Evolutionary conservation across 2,888 invertebrate genomes (phyloP), one percentile per base, ranked within the genome.

Genomic region (Meandrusa payeni): DNA sequence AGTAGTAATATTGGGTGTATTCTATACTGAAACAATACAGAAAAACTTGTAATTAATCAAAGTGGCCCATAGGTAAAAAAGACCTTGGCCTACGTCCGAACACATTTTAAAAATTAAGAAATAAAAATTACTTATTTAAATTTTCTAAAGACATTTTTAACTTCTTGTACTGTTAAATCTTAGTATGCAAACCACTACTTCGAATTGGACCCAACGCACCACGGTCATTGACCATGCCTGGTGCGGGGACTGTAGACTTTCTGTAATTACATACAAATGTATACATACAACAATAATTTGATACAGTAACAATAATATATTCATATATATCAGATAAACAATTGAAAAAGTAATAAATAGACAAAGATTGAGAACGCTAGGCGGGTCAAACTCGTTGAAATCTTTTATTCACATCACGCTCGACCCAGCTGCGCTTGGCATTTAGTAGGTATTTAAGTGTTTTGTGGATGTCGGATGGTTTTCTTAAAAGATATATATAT

Each of bases 161-260:
- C 24, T 11, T 19, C 13, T 9, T 10, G 7, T 31, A 3, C 12
- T 47, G 51, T 47, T 41, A 52, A 46, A 51, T 37, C 45, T 67
- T 59, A 61, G 70, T 76, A 82, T 78, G 76, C 79, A 61, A 61
- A 63, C 62, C 69, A 61, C 52, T 55, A 62, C 67, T 63, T 68
- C 64, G 68, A 67, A 57, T 57, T 55, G 59, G 59, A 61, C 64
- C 65, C 67, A 69, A 68, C 67, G 71, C 61, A 66, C 72, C 69
- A 49, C 61, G 68, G 77, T 81, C 81, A 72, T 67, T 69, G 81
- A 79, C 81, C 76, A 71, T 59, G 55, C 54, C 48, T 51, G 12
- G 32, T 12, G n/a, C 9, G 9, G 7, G 9, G 11, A 9, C 26
- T 12, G 11, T 13, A 27, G 7, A 27, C 24, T 26, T 41, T 33